Base-by-base conservation (phyloP, 2,113 vertebrate genomes). In the Lophotis ruficrista region DNA sequence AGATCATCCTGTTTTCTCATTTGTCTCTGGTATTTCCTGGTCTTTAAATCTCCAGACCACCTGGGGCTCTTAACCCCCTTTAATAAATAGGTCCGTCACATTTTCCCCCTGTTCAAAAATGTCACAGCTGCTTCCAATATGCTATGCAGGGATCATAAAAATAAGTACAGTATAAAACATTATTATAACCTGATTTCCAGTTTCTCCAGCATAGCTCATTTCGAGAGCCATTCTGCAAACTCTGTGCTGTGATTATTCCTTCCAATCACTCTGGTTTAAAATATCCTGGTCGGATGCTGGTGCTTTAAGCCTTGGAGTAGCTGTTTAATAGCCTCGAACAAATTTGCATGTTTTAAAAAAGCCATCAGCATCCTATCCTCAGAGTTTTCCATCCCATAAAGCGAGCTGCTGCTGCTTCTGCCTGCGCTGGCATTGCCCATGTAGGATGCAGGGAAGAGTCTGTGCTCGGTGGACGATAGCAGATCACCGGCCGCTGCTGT, bases 101-200 rank as follows among this genome's bases (percentile, higher is more conserved):
- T 97, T 93, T 93, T 85, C 68, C 53, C 66, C 0, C 0, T 28
- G 51, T 82, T 92, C 87, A 88, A 72, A 97, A 97, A 87, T 92
- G 87, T 94, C 84, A 87, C 96, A 95, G 95, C 95, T 97, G 96
- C 90, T 95, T 95, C 91, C 91, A 96, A 91, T 95, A 88, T 83
- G 94, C 64, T 93, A 27, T 50, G 41, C 60, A 13, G 43, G 50
- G 45, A 94, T 89, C 94, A 92, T 95, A 95, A 96, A 96, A 93
- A 50, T 53, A 89, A 96, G 89, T 93, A 81, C 60, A 83, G 87
- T 81, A 95, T 95, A 96, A 97, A 95, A 83, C 94, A 96, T 78
- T 86, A 53, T 93, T 88, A 92, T 35, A 70, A 58, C 50, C 53
- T 61, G 81, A 78, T 85, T 96, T 90, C 82, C 56, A 71, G 48